Evolutionary conservation across 2,113 vertebrate species (phyloP), one percentile per base, ranked within the genome.

Genomic region (Pelodiscus sinensis): DNA sequence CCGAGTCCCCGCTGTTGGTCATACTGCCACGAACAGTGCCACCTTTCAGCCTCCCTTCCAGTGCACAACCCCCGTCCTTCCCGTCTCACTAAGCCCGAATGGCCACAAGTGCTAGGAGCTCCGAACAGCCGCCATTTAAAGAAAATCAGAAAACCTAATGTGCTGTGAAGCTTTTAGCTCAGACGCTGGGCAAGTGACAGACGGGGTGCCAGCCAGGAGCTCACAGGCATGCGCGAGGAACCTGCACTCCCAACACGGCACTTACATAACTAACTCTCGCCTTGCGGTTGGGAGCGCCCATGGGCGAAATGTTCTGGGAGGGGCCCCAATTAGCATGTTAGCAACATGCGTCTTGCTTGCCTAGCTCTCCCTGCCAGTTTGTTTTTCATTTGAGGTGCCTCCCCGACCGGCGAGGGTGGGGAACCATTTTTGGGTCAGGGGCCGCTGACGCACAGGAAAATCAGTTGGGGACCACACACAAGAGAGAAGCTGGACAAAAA

Each of bases 341-440:
- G 51, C 57, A 8, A 51, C 65, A 4, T 13, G 79, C 7, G 75
- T 50, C 27, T 65, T 13, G 55, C 93, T 88, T 80, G 85, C 81
- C 94, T 9, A 29, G 92, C 92, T 95, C 94, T 65, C 84, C 93
- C 22, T 24, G 62, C 19, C 92, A 29, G 56, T 18, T 88, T 12
- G 3, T 1, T 79, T 94, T 56, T 89, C 77, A 2, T n/a, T 71
- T 60, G 86, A 86, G 79, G 58, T 29, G 15, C 16, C 31, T 0
- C 38, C 57, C 68, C 79, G 44, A 71, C 60, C 71, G 44, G 44
- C 44, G 44, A 44, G 44, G 44, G 4, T 44, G 44, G 44, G 44
- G 44, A 44, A 44, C 44, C 44, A 6, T 44, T 44, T 44, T 44
- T 44, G 44, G 44, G 4, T 44, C 44, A 44, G 44, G 44, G 44